Percentiles rank a stretch among this genome's conserved stretches.
Conservation (phyloP, 2,888 invertebrate species). For the Leucophenga montana region DNA sequence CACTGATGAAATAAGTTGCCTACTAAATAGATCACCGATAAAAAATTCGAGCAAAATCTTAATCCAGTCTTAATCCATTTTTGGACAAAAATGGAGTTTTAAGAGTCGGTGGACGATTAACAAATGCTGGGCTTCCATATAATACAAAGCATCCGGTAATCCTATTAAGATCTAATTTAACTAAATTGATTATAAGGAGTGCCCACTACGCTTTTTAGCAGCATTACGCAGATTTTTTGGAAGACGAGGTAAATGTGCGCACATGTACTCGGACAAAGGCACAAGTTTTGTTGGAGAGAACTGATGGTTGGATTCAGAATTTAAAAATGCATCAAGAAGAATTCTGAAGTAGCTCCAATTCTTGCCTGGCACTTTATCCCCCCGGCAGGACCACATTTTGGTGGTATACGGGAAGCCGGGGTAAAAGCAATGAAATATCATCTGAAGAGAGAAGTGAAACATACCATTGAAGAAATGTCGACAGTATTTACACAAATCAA, state of each 20-base stretch:
- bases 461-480: not conserved
- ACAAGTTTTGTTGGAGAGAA: not conserved
- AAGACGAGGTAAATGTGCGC: constrained; percentile 15
- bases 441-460: not conserved
- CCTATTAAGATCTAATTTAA: not conserved
- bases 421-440: not conserved
- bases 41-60: not conserved
- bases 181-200: not conserved
- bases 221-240: not conserved
- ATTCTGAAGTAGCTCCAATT: too few species aligned
- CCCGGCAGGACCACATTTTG: not conserved
- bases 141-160: not conserved
- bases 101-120: too few species aligned
- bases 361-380: not conserved
- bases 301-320: not conserved
- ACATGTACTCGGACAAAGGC: constrained; percentile 25
- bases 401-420: not conserved
- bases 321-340: too few species aligned
- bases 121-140: not conserved
- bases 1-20: too few species aligned
- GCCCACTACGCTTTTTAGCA: constrained; percentile 11
- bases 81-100: too few species aligned
- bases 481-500: not conserved
- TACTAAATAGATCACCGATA: too few species aligned
- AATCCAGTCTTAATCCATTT: not conserved